Evolutionary conservation across 2,113 vertebrate genomes (phyloP).

Genomic region (Epinephelus cyanopodus): DNA sequence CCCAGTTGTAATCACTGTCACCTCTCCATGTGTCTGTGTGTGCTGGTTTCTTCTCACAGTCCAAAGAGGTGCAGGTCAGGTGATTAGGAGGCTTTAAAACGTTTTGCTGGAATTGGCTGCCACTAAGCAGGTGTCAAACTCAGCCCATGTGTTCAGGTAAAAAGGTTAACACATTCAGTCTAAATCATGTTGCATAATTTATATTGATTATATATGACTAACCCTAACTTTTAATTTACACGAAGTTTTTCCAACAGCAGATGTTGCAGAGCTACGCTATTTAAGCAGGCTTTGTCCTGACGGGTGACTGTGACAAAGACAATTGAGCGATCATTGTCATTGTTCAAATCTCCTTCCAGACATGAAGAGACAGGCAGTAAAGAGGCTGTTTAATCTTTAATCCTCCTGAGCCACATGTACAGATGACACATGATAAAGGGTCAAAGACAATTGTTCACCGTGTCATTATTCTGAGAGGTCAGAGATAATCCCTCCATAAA

Average conservation of each 20-base stretch:
- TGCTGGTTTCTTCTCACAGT: background rate
- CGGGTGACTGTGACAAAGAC: slow-evolving; percentile 26
- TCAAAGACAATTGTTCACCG: background rate
- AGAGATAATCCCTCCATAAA: background rate
- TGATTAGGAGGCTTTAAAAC: background rate
- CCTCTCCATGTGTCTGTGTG: background rate
- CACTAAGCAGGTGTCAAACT: too few relatives aligned
- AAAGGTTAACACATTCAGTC: background rate
- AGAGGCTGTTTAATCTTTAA: slow-evolving; percentile 66
- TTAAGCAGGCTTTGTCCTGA: background rate
- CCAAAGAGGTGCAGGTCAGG: background rate
- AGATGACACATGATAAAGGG: slow-evolving; percentile 28
- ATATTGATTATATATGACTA: too few relatives aligned
- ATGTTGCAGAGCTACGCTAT: background rate
- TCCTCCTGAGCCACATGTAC: slow-evolving; percentile 38
- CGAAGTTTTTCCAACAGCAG: background rate
- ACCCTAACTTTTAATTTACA: background rate
- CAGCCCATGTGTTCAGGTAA: background rate
- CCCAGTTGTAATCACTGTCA: background rate
- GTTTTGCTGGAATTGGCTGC: too few relatives aligned
- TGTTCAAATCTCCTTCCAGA: slow-evolving; percentile 46
- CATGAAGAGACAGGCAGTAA: slow-evolving; percentile 13
- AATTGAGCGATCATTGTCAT: slow-evolving; percentile 19
- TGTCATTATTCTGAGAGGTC: background rate
- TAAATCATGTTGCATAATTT: too few relatives aligned